phyloP scores from a whole-genome alignment of 1,140 invertebrate species.

The Macrostomum lignano region DNA sequence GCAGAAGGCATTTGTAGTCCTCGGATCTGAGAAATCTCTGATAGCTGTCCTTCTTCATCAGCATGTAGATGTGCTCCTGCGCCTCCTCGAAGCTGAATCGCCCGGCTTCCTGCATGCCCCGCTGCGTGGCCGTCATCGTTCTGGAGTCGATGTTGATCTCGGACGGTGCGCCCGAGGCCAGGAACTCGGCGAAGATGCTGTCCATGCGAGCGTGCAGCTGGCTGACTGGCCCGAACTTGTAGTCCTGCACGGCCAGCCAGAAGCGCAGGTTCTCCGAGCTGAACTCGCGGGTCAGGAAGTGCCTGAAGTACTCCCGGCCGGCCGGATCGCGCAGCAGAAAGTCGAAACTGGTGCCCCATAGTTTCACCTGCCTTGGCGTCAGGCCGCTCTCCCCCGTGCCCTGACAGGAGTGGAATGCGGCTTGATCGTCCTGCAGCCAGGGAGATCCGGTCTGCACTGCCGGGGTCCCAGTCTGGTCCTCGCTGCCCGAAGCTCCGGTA shows the following conservation, averaged over 20 bases:
- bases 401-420: too few relatives aligned
- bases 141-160: constrained; percentile 94
- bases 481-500: too few relatives aligned
- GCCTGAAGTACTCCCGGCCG: constrained; percentile 61
- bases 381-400: too few relatives aligned
- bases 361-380: too few relatives aligned
- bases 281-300: constrained; percentile 77
- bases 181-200: constrained; percentile 45
- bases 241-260: background rate
- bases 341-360: constrained; percentile 69
- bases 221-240: constrained; percentile 2
- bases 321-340: constrained; percentile 64
- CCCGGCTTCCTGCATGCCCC: constrained; percentile 33
- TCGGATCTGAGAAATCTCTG: constrained; percentile 73
- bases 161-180: constrained; percentile 64
- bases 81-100: constrained; percentile 78
- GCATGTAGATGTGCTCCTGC: constrained; percentile 73
- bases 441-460: too few relatives aligned
- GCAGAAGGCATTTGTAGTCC: too few relatives aligned
- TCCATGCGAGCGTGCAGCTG: constrained; percentile 1
- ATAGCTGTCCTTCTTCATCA: constrained; percentile 88
- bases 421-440: too few relatives aligned
- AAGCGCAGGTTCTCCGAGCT: constrained; percentile 57
- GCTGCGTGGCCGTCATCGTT: constrained; percentile 7
- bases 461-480: too few relatives aligned